These are phyloP conservation scores for Leptinotarsa texana DNA, from an alignment of 1,140 invertebrate species.

Conservation along the genomic window DNA sequence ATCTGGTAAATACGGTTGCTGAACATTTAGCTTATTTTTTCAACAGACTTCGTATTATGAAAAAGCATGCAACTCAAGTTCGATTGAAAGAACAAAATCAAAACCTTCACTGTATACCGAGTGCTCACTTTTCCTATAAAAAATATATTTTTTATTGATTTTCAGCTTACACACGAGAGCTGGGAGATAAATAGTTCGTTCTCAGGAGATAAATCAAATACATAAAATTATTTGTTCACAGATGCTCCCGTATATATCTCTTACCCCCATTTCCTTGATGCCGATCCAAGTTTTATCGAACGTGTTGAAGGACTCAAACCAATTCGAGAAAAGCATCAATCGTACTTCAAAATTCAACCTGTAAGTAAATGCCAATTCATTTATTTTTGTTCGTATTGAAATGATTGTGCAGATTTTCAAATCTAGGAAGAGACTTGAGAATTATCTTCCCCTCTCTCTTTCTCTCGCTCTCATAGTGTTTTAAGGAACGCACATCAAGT, in stretches of 20 bases:
- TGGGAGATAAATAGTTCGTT: too few relatives aligned
- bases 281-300: conserved; percentile 72
- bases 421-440: too few relatives aligned
- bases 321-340: conserved; percentile 70
- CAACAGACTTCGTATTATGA: not conserved
- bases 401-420: not conserved
- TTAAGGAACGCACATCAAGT: too few relatives aligned
- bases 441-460: too few relatives aligned
- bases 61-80: not conserved
- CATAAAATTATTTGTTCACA: conserved; percentile 55
- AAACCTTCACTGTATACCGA: too few relatives aligned
- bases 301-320: conserved; percentile 77
- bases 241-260: conserved; percentile 88
- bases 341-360: conserved; percentile 85
- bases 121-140: too few relatives aligned
- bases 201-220: too few relatives aligned
- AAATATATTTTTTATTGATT: too few relatives aligned
- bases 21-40: too few relatives aligned
- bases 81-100: not conserved
- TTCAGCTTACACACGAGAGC: too few relatives aligned
- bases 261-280: conserved; percentile 86
- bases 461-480: too few relatives aligned
- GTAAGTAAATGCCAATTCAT: conserved; percentile 60
- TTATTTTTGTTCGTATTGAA: not conserved
- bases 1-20: too few relatives aligned